Evolutionary conservation across 2,113 vertebrate species (phyloP), one percentile per base, ranked within the genome.

Genomic region (Ceyx cyanopectus): DNA sequence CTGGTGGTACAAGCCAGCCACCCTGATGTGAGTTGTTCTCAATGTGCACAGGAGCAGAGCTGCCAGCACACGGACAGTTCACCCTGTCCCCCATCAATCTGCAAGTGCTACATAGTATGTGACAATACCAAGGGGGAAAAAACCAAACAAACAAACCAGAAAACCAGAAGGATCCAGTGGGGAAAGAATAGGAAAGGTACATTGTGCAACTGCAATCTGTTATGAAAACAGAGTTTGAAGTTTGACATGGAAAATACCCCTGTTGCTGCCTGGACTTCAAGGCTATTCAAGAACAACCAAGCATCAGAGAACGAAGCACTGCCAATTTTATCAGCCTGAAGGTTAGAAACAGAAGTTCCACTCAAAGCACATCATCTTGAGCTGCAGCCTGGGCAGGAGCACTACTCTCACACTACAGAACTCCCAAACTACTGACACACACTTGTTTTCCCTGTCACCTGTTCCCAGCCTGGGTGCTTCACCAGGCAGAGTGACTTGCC

Each of bases 321-420:
- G 11, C 61, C 81, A 37, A 58, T 81, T 20, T 30, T 46, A 80
- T 2, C 37, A 56, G 40, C 57, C 27, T 60, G 16, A 72, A 76
- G 13, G 3, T n/a, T 13, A 43, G 23, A 56, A 89, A 73, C 9
- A 77, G 48, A 19, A 83, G 22, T n/a, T 70, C n/a, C 29, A 6
- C 79, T 70, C 37, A 81, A 77, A 90, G 78, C 0, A 0, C 27
- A 30, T 26, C 16, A 20, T 12, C 45, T 63, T 1, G 1, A 34
- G 37, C 9, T 1, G n/a, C 54, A 46, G 13, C 24, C 34, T 62
- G 34, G 43, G 32, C n/a, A 69, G 43, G 46, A 53, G 7, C 18
- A 22, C 19, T 76, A 12, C 23, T 62, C 20, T 48, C 1, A 4
- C 15, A 50, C 32, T 3, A 1, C 23, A 48, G 6, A 69, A 66